These are phyloP conservation scores for Oncopodura yosiiana DNA, from an alignment of 1,140 invertebrate genomes.

Conservation along the genomic window DNA sequence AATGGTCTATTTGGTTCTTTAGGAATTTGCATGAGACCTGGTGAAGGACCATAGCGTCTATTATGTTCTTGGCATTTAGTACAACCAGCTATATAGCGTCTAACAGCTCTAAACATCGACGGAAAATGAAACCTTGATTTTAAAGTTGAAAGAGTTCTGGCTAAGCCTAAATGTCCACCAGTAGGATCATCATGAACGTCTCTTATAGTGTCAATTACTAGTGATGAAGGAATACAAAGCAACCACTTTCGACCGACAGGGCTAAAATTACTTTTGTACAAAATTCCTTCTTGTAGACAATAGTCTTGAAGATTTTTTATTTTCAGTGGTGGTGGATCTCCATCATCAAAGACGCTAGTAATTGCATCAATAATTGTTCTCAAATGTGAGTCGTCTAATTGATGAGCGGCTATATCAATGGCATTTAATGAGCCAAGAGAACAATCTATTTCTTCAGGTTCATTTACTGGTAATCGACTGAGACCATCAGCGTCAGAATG, in stretches of 20 bases:
- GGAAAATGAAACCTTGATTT: slow-evolving; percentile 15
- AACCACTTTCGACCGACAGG: not conserved
- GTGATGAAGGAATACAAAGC: slow-evolving; percentile 2
- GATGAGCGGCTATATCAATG: not conserved
- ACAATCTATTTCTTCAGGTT: not conserved
- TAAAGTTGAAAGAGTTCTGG: slow-evolving; percentile 1
- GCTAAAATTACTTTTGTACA: slow-evolving; percentile 6
- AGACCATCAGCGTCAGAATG: slow-evolving; percentile 5
- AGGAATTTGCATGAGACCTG: not conserved
- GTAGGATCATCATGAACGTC: not conserved
- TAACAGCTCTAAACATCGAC: not conserved
- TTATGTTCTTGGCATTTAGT: slow-evolving; percentile 10
- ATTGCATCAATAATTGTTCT: slow-evolving; percentile 2
- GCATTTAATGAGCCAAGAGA: not conserved
- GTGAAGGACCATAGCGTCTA: not conserved
- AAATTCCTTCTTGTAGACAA: not conserved
- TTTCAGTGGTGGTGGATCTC: not conserved
- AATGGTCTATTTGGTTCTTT: slow-evolving; percentile 4
- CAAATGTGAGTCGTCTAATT: slow-evolving; percentile 1
- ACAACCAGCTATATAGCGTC: slow-evolving; percentile 6
- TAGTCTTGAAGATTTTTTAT: slow-evolving; percentile 2
- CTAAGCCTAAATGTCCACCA: slow-evolving; percentile 16
- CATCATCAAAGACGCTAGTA: not conserved
- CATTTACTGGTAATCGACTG: not conserved
- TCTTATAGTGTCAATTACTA: not conserved